Evolutionary conservation across 2,113 vertebrate genomes (phyloP), one percentile per base, ranked within the genome.

Genomic region (Gallinago paraguaiae): DNA sequence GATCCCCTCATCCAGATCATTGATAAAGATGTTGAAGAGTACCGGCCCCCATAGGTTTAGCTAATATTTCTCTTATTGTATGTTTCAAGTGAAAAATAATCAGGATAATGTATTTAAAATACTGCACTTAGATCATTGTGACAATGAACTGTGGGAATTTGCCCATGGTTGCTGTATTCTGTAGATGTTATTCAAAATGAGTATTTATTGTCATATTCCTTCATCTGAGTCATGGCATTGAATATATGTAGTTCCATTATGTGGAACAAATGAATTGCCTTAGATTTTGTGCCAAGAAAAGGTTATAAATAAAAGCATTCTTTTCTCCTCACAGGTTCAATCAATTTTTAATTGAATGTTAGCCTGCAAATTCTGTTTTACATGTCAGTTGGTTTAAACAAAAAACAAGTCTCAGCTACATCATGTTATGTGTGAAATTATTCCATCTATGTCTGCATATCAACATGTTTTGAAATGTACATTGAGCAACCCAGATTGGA

Each of bases 241-340:
- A 39, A 54, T 24, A 27, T 24, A 27, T 33, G 37, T 9, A 0
- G 0, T 46, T 39, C 39, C 37, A n/a, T 24, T 54, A 13, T 13
- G 28, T 67, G 35, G 48, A 93, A 37, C 5, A 88, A 68, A 41
- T 43, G 8, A 76, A 76, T 50, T 68, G 69, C n/a, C n/a, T 72
- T 35, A 45, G 31, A n/a, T 77, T 65, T 71, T 45, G 8, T 87
- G 43, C 41, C 65, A 85, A 80, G 13, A 64, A 85, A 67, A 65
- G 2, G 3, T 50, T 74, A 78, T 11, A 81, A 89, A 81, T 50
- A 31, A 67, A 82, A 79, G 0, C 6, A 33, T 9, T 84, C 0
- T 86, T 91, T 77, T 70, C 18, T 33, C 13, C 24, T 81, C 6
- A 30, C 4, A 45, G 10, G 45, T 30, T 45, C 27, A 78, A 65